A percentile compares a stretch with the other conserved stretches of the same genome.
phyloP scores from a whole-genome alignment of 2,888 invertebrate species.

The Cataglyphis albicans region DNA sequence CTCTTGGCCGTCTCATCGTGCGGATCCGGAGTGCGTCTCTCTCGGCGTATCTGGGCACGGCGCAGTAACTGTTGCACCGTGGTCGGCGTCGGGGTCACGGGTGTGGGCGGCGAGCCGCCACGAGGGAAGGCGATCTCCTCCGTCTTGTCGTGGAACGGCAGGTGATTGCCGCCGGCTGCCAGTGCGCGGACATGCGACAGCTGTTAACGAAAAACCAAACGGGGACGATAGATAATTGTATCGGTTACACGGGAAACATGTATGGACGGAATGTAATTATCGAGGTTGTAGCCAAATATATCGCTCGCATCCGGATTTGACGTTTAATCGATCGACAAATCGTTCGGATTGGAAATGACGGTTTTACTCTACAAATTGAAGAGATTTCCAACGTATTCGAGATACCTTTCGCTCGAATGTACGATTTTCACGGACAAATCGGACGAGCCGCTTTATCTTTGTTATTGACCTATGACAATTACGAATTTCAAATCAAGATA shows the following conservation, averaged over 20 bases:
- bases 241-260: background rate
- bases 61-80: conserved; percentile 90
- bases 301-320: background rate
- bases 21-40: conserved; percentile 89
- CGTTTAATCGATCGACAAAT: conserved; percentile 38
- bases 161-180: conserved; percentile 84
- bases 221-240: conserved; percentile 20
- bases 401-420: background rate
- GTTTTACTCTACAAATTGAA: conserved; percentile 42
- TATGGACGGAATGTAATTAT: background rate
- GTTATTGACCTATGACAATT: conserved; percentile 85
- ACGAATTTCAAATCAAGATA: conserved; percentile 78
- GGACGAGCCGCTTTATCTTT: conserved; percentile 72
- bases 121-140: conserved; percentile 83
- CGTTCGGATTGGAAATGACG: conserved; percentile 20
- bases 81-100: conserved; percentile 84
- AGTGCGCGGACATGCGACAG: conserved; percentile 85
- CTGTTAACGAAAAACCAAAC: conserved; percentile 71
- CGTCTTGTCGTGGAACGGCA: conserved; percentile 84
- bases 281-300: background rate
- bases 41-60: conserved; percentile 87
- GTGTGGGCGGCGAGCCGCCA: conserved; percentile 84
- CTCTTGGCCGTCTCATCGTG: conserved; percentile 88
- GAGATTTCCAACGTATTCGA: conserved; percentile 44
- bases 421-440: background rate